These are phyloP conservation scores for Plectus sambesii DNA, from an alignment of 1,140 invertebrate species.

Conservation along the genomic window DNA sequence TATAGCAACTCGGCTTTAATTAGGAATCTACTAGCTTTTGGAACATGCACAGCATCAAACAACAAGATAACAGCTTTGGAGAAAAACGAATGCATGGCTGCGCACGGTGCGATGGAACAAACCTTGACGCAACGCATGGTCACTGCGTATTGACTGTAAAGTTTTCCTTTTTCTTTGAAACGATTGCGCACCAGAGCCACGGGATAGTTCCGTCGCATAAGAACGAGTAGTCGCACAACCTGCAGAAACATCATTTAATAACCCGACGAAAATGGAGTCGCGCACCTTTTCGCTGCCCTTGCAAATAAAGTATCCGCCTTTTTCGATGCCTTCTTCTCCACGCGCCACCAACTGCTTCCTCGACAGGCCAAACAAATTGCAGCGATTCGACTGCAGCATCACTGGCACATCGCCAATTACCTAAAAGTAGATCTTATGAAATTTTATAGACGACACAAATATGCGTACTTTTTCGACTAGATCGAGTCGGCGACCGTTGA, in stretches of 20 bases:
- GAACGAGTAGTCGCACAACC: constrained; percentile 36
- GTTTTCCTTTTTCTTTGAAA: constrained; percentile 36
- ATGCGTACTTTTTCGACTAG: too few relatives aligned
- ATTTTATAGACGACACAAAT: too few relatives aligned
- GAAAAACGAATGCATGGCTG: too few relatives aligned
- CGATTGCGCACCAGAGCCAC: constrained; percentile 34
- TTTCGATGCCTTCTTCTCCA: constrained; percentile 39
- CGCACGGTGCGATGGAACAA: too few relatives aligned
- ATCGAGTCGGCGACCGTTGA: constrained; percentile 33
- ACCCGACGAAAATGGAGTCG: too few relatives aligned
- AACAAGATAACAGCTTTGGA: too few relatives aligned
- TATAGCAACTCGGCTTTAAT: too few relatives aligned
- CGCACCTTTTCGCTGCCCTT: constrained; percentile 42
- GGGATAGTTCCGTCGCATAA: constrained; percentile 40
- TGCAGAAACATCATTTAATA: constrained; percentile 9
- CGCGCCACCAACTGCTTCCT: constrained; percentile 25
- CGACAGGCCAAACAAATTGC: constrained; percentile 30
- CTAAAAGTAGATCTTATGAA: too few relatives aligned
- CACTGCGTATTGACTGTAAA: constrained; percentile 42
- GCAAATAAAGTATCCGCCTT: constrained; percentile 41
- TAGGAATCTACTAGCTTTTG: too few relatives aligned
- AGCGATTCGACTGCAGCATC: constrained; percentile 40
- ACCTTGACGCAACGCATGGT: constrained; percentile 42
- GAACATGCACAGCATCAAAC: too few relatives aligned
- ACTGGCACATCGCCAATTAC: constrained; percentile 37